Evolutionary conservation across 92 coral and sea anemone species (phyloP).

Genomic region (Epizoanthus ramosus): DNA sequence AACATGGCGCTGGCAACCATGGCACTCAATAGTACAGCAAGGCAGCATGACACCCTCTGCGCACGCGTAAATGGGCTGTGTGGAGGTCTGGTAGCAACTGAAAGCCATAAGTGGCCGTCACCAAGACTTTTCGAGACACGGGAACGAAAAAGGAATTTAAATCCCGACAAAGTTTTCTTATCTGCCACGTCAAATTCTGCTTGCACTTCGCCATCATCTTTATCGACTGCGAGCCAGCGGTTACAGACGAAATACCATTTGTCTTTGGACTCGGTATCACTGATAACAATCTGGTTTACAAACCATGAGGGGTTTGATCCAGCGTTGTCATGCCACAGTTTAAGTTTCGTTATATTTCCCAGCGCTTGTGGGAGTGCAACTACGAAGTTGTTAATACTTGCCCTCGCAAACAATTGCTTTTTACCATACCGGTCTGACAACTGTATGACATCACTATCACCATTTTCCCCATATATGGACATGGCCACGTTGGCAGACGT

Average conservation of each 20-base stretch:
- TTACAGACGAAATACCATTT: conserved; percentile 81
- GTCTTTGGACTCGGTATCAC: conserved; percentile 63
- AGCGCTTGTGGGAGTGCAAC: conserved; percentile 74
- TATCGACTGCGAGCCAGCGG: conserved; percentile 92
- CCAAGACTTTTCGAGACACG: conserved; percentile 76
- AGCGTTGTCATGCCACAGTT: conserved; percentile 89
- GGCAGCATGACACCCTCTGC: conserved; percentile 89
- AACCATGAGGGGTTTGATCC: conserved; percentile 87
- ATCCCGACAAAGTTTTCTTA: conserved; percentile 72
- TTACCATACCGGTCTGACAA: conserved; percentile 75
- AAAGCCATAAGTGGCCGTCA: conserved; percentile 94
- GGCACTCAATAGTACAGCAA: conserved; percentile 80
- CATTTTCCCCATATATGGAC: conserved; percentile 72
- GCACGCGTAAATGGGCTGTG: conserved; percentile 94
- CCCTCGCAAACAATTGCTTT: conserved; percentile 79
- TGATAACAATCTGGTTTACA: conserved; percentile 72
- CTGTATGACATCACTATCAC: conserved; percentile 65
- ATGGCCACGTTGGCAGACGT: conserved; percentile 88
- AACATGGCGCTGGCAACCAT: conserved; percentile 99
- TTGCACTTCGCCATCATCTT: conserved; percentile 84
- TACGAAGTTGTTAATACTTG: conserved; percentile 77
- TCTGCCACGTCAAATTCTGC: conserved; percentile 70
- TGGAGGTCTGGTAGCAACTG: conserved; percentile 91
- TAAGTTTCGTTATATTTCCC: conserved; percentile 63
- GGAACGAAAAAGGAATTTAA: conserved; percentile 78